Base-by-base conservation (phyloP, 2,888 invertebrate genomes). In the Heliconius charithonia region DNA sequence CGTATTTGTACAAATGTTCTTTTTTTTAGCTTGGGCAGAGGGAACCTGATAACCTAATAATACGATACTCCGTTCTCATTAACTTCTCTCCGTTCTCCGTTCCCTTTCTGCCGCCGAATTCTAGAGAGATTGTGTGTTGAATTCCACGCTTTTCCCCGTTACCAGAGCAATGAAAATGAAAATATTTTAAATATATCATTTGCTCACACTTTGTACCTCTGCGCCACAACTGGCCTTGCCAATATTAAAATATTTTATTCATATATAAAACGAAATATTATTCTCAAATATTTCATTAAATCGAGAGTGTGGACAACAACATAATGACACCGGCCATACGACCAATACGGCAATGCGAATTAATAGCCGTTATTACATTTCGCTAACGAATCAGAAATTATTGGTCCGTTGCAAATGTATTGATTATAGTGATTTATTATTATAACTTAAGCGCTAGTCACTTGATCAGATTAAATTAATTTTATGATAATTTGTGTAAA, bases 291-390 rank as follows among this genome's bases (percentile, higher is more conserved):
- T 71, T 25, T 72, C 22, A 74, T 45, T 71, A 70, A 56, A 72
- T 77, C 32, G 56, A 78, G 59, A 76, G 66, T 77, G 69, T 76
- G 75, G 73, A 76, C 77, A 74, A 76, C 74, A 74, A 67, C 77
- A 77, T 76, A 79, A 70, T 74, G 79, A 74, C 79, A 70, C 79
- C 70, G 74, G 76, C 80, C 76, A 62, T 76, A 66, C 71, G 67
- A 59, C 79, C 77, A 77, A 37, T 37, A 75, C 75, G 71, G 75
- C 80, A 78, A 86, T 84, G 86, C 84, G 87, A 88, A 92, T 92
- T 91, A 91, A 92, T 91, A 90, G 89, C 85, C 85, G 83, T 86
- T 86, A 89, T 89, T 91, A 89, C 91, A 91, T 91, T 89, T 87
- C 86, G 87, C 86, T 87, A 85, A 89, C 87, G 88, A 82, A 83